A percentile compares a stretch with the other conserved stretches of the same genome.
phyloP scores from a whole-genome alignment of 1,140 invertebrate genomes.

The Aradophagus sp. region DNA sequence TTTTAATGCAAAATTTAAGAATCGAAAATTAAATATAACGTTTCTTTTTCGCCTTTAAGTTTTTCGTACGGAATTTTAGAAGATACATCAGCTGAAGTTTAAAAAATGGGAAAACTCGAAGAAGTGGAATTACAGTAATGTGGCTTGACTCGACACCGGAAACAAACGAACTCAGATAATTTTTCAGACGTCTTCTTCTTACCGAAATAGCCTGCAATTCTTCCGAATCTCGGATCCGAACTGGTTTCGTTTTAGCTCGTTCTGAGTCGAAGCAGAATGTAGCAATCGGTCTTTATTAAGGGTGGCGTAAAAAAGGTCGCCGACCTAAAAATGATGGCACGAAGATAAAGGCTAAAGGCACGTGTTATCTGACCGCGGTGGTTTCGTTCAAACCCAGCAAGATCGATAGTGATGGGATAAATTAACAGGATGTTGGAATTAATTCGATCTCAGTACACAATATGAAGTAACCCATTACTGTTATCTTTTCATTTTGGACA shows the following conservation, averaged over 20 bases:
- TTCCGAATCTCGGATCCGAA: slow-evolving; percentile 5
- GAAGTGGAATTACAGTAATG: too few species aligned
- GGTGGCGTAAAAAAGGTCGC: slow-evolving; percentile 20
- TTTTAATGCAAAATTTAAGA: too few species aligned
- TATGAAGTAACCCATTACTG: neutral
- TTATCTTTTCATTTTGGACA: slow-evolving; percentile 1
- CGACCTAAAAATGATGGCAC: slow-evolving; percentile 34
- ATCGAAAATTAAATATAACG: too few species aligned
- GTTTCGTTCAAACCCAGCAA: slow-evolving; percentile 4
- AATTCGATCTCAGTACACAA: slow-evolving; percentile 61
- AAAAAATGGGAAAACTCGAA: too few species aligned
- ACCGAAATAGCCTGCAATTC: too few species aligned
- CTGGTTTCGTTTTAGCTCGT: slow-evolving; percentile 21
- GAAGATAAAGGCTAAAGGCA: slow-evolving; percentile 31
- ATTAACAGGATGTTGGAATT: slow-evolving; percentile 64
- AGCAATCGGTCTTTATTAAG: slow-evolving; percentile 53
- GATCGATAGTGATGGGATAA: slow-evolving; percentile 57
- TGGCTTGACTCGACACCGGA: too few species aligned
- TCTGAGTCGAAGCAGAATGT: slow-evolving; percentile 16
- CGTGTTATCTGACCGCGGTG: slow-evolving; percentile 22
- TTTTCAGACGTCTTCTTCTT: too few species aligned
- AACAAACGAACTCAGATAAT: slow-evolving; percentile 18
- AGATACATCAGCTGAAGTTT: too few species aligned
- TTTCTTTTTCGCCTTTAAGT: too few species aligned
- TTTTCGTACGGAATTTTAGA: too few species aligned